Base-by-base conservation (phyloP, 2,888 invertebrate genomes). In the Graphium colonna region DNA sequence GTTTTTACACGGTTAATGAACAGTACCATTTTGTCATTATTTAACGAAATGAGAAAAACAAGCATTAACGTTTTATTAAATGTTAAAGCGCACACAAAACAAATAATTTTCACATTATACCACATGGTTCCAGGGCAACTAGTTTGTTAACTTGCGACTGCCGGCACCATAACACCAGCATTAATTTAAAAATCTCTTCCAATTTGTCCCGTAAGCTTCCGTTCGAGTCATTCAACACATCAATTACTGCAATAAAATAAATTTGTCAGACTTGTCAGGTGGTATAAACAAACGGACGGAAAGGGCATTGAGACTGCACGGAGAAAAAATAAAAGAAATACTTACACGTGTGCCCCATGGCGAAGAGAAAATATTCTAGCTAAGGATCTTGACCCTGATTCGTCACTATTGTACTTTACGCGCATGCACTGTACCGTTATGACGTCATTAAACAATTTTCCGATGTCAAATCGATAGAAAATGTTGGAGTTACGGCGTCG, bases 101-200 rank as follows among this genome's bases (percentile, higher is more conserved):
- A n/a, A n/a, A 48, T 45, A 36, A 31, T 7, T 46, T 36, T 13
- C 38, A 28, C 17, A 17, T 45, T 55, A 83, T 91, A 92, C 93
- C 92, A 69, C 91, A 83, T 59, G 83, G 80, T 76, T 91, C 91
- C 56, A 90, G 82, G 69, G 93, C 92, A 56, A 94, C 90, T 66
- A 91, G 90, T 62, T 91, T 91, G 67, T 94, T 90, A 45, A 94
- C 94, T 80, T 94, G 91, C 64, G 93, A 93, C 76, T 95, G 94
- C 65, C 93, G 91, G 76, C 95, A 95, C 96, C 96, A 96, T 45
- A 96, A 91, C 72, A 95, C 89, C 68, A 96, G 91, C 95, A 96
- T 95, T 68, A 94, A 90, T 79, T 95, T 95, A 69, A 95, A 91
- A 60, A 96, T 90, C 73, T 95, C 95, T 77, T 96, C 95, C 68